Percentiles rank a stretch among this genome's conserved stretches.
Evolutionary conservation across 2,888 invertebrate species (phyloP).

Genomic region (Loripinus fragilis): DNA sequence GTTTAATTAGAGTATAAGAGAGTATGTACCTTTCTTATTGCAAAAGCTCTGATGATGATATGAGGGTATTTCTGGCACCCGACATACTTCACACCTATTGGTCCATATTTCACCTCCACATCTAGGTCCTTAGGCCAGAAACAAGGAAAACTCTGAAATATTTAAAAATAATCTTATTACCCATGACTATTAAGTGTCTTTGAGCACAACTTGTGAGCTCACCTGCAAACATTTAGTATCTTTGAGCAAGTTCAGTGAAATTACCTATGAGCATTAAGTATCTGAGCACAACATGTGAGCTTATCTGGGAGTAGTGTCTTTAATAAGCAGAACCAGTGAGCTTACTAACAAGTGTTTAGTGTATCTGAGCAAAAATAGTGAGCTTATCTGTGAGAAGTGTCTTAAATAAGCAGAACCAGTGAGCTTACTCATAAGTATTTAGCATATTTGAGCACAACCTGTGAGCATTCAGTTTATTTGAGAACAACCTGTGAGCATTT

Average conservation of each 20-base stretch:
- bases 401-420: too few species aligned
- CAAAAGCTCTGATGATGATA: slow-evolving; percentile 76
- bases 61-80: slow-evolving; percentile 73
- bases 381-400: too few species aligned
- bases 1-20: too few species aligned
- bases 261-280: slow-evolving; percentile 76
- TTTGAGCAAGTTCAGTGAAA: too few species aligned
- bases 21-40: slow-evolving; percentile 80
- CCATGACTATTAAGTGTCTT: slow-evolving; percentile 83
- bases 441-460: too few species aligned
- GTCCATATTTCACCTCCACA: slow-evolving; percentile 77
- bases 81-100: slow-evolving; percentile 78
- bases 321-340: too few species aligned
- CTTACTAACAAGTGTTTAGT: too few species aligned
- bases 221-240: too few species aligned
- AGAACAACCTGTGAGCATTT: too few species aligned
- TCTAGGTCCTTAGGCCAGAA: slow-evolving; percentile 80
- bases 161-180: slow-evolving; percentile 59
- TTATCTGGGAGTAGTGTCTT: slow-evolving; percentile 99
- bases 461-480: too few species aligned
- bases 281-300: slow-evolving; percentile 96
- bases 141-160: slow-evolving; percentile 76
- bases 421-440: too few species aligned
- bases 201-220: slow-evolving; percentile 96
- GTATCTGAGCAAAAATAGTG: too few species aligned